Percentiles rank a stretch among this genome's conserved stretches.
Evolutionary conservation across 2,113 vertebrate species (phyloP).

Genomic region (Pollimyrus isidori): DNA sequence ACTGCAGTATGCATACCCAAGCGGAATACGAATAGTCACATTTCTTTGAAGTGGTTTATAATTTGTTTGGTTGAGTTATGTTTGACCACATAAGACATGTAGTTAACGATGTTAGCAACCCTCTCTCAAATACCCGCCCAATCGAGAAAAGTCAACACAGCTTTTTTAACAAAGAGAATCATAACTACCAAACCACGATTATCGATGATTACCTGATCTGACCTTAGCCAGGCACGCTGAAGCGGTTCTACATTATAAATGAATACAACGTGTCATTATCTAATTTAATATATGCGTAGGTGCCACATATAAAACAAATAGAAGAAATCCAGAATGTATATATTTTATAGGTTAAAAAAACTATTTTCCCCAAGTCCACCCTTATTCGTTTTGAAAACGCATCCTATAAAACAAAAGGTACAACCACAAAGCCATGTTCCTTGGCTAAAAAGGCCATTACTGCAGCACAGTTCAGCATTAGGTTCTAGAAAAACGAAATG

Average conservation of each 20-base stretch:
- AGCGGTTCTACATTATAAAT: background rate
- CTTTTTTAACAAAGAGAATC: background rate
- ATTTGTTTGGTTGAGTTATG: background rate
- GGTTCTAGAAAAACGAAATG: background rate
- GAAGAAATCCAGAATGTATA: background rate
- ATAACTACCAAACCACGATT: background rate
- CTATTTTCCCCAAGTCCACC: background rate
- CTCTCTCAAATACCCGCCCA: background rate
- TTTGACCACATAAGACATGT: background rate
- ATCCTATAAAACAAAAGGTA: background rate
- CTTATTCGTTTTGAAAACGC: background rate
- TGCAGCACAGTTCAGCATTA: background rate
- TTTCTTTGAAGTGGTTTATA: background rate
- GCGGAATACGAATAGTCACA: background rate
- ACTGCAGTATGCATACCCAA: background rate
- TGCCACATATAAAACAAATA: background rate
- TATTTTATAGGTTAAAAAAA: background rate
- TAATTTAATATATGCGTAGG: background rate
- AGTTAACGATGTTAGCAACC: background rate
- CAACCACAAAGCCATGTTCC: background rate
- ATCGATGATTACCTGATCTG: background rate
- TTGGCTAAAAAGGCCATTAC: background rate
- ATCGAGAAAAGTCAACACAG: background rate
- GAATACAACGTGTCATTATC: background rate
- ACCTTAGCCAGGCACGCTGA: background rate